Conservation (phyloP, 2,797 vertebrate species). For the Borostomias antarcticus region DNA sequence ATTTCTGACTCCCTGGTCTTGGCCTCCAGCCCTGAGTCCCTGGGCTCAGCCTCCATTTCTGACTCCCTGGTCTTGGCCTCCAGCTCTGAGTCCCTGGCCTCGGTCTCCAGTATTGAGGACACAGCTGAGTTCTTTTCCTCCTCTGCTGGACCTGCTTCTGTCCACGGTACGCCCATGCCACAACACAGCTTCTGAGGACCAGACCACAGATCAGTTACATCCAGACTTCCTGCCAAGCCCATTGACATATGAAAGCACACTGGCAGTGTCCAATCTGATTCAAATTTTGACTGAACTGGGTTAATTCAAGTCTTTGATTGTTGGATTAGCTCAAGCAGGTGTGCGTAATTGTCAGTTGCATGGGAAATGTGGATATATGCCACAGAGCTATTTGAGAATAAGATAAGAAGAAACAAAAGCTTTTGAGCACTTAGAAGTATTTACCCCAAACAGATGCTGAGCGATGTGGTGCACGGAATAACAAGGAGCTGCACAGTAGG, state of each 20-base stretch:
- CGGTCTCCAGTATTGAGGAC: background rate
- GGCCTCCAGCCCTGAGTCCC: background rate
- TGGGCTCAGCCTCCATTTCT: background rate
- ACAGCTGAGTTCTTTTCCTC: background rate
- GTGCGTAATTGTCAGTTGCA: no score
- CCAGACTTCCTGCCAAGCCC: no score
- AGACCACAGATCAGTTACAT: background rate
- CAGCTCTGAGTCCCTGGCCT: background rate
- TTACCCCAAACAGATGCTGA: conserved; percentile 89
- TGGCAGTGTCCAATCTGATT: no score
- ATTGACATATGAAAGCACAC: no score
- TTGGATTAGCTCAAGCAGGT: no score
- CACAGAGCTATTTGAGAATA: no score
- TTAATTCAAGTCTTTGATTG: no score
- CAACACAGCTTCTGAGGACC: background rate
- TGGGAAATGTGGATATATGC: no score
- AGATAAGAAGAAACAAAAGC: no score
- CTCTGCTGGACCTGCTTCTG: background rate
- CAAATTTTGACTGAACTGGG: background rate
- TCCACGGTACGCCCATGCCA: background rate
- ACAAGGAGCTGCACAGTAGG: conserved; percentile 63
- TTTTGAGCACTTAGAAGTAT: no score
- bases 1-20: background rate
- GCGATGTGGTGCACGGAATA: conserved; percentile 84
- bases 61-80: background rate